Base-by-base conservation (phyloP, 2,888 invertebrate species). In the Clistopyga incitator region DNA sequence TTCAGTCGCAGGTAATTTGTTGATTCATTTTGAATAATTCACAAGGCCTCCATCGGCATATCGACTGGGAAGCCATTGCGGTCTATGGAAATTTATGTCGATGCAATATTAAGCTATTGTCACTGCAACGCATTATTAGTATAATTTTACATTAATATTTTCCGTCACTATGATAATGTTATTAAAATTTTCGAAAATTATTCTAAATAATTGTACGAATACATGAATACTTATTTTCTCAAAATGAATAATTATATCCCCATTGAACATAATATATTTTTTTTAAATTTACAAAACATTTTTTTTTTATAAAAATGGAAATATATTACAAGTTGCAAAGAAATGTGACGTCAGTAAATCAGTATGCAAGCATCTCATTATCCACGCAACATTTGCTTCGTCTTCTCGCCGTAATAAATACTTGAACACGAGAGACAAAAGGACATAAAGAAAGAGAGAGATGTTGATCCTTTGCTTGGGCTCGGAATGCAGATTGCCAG, bases 21-120 rank as follows among this genome's bases (percentile, higher is more conserved):
- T 83, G 75, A 78, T 64, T 23, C 50, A 78, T 84, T 86, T 86
- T 82, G 56, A 84, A 84, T 81, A 84, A 80, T 84, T 23, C 42
- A 78, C 45, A 64, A 61, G 50, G 54, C 42, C 64, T 38, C 25
- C 61, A 67, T 70, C 52, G 61, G 45, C 76, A 38, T 38, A 25
- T 75, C 64, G 70, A 84, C 72, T 47, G 56, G 45, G 61, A 34
- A 50, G 20, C 6, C 56, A 56, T 50, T 64, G 18, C 20, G 50
- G 2, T n/a, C 34, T 61, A 50, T 74, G n/a, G 34, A 68, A 56
- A 56, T 8, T 23, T 13, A 23, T n/a, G 8, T n/a, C 15, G 47
- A 6, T 3, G 18, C 10, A 2, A 20, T 23, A 52, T 52, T 20
- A 52, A 10, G 6, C 10, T 20, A 10, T 20, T 2, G 20, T 20